A percentile compares a stretch with the other conserved stretches of the same genome.
These are phyloP conservation scores for Drosophila truncata DNA, from an alignment of 1,140 invertebrate species.

Conservation along the genomic window DNA sequence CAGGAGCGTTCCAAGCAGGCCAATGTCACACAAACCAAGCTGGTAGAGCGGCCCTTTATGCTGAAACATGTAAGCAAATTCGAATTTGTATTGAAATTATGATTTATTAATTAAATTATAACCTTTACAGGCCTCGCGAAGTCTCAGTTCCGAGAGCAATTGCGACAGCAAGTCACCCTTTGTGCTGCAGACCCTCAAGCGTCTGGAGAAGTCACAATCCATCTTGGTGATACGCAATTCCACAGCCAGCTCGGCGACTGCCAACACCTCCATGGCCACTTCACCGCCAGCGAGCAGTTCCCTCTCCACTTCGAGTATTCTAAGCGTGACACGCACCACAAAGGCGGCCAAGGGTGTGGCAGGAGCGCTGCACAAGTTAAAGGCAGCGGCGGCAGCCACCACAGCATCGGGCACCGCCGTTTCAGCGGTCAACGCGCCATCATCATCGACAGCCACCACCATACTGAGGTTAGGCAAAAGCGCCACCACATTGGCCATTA, in stretches of 20 bases:
- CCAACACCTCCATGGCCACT: conserved; percentile 35
- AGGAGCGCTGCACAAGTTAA: conserved; percentile 66
- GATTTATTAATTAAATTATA: background rate
- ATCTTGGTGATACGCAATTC: conserved; percentile 84
- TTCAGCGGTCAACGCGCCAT: conserved; percentile 12
- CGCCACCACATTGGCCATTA: conserved; percentile 62
- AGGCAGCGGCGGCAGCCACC: conserved; percentile 34
- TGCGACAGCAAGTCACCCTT: conserved; percentile 79
- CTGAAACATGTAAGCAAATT: conserved; percentile 73
- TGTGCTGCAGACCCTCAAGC: conserved; percentile 83
- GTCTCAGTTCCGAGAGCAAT: conserved; percentile 72
- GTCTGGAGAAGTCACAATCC: conserved; percentile 84
- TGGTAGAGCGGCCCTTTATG: conserved; percentile 77
- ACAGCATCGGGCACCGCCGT: conserved; percentile 1
- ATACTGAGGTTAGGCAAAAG: conserved; percentile 69
- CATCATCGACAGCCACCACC: conserved; percentile 57
- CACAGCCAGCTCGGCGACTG: conserved; percentile 31
- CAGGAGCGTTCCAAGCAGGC: conserved; percentile 52
- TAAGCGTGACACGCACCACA: conserved; percentile 67
- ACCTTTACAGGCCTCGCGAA: conserved; percentile 65
- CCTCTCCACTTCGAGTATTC: conserved; percentile 46
- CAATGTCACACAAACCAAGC: conserved; percentile 41
- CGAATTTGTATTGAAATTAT: fast-evolving
- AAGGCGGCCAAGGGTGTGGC: conserved; percentile 65
- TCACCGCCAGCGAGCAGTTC: conserved; percentile 25